A percentile compares a stretch with the other conserved stretches of the same genome.
Evolutionary conservation across 2,797 vertebrate species (phyloP).

Genomic region (Danionella dracula): DNA sequence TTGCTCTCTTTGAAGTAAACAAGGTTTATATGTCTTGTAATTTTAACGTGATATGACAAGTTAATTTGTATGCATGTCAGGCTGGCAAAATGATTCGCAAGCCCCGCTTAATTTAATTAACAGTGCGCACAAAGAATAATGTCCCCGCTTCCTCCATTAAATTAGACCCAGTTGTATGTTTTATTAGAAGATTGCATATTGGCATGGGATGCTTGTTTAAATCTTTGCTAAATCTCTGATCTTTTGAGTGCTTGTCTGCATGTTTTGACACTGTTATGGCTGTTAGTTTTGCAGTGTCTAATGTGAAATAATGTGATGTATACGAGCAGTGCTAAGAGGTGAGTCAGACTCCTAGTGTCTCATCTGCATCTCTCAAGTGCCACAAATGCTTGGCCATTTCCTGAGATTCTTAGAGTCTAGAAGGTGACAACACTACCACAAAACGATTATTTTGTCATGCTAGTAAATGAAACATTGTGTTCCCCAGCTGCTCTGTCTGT

Average conservation of each 20-base stretch:
- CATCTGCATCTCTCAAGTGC: slow-evolving; percentile 12
- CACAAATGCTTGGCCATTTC: slow-evolving; percentile 4
- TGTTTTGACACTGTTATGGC: slow-evolving; percentile 2
- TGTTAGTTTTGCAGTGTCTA: background rate
- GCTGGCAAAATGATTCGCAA: slow-evolving; percentile 11
- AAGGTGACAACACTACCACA: slow-evolving; percentile 1
- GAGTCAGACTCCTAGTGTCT: slow-evolving; percentile 22
- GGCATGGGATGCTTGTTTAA: background rate
- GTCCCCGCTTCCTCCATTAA: slow-evolving; percentile 3
- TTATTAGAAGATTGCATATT: background rate
- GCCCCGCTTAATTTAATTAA: slow-evolving; percentile 24
- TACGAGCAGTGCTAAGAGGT: background rate
- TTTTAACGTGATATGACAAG: background rate
- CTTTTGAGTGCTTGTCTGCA: background rate
- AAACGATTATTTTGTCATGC: slow-evolving; percentile 20
- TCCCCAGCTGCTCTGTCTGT: background rate
- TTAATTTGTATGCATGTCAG: slow-evolving; percentile 26
- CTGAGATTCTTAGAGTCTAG: background rate
- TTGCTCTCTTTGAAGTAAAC: background rate
- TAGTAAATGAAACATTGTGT: background rate
- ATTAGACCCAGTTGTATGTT: background rate
- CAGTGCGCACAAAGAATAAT: slow-evolving; percentile 9
- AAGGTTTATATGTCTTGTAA: background rate
- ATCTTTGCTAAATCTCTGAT: background rate
- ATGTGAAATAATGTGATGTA: background rate